Percentiles rank a stretch among this genome's conserved stretches.
These are phyloP conservation scores for Rhorus exstirpatorius DNA, from an alignment of 2,888 invertebrate species.

Conservation along the genomic window DNA sequence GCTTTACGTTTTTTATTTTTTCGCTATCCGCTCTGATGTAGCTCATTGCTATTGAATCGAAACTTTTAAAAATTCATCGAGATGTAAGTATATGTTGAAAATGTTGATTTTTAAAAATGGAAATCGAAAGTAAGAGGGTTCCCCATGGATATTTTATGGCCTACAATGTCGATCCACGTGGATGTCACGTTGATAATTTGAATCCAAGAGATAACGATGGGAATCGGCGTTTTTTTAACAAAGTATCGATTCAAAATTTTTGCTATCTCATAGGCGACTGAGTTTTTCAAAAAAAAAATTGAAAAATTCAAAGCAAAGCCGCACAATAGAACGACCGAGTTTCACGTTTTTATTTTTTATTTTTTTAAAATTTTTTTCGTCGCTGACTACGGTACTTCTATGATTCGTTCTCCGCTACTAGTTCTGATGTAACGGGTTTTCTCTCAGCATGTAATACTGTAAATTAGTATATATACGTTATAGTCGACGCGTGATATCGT, in stretches of 20 bases:
- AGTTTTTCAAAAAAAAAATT: no score
- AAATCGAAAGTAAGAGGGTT: no score
- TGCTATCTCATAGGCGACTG: no score
- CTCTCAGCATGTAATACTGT: constrained; percentile 29
- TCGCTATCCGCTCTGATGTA: constrained; percentile 76
- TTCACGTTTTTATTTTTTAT: no score
- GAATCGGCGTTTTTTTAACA: neutral
- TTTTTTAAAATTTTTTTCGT: no score
- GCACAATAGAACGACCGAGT: no score
- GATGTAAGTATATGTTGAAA: neutral
- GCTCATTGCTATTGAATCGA: no score
- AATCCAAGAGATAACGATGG: neutral
- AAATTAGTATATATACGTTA: neutral
- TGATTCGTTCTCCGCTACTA: constrained; percentile 70
- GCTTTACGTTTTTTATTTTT: no score
- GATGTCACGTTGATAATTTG: neutral
- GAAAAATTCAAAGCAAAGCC: no score
- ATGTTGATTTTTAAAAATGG: neutral
- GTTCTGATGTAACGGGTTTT: constrained; percentile 77
- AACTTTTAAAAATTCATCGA: no score
- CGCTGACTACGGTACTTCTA: no score
- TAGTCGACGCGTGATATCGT: neutral
- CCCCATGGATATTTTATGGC: neutral
- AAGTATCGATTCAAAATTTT: no score
- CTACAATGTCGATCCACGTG: neutral